Evolutionary conservation across 1,140 invertebrate genomes (phyloP).

Genomic region (Diuraphis noxia): DNA sequence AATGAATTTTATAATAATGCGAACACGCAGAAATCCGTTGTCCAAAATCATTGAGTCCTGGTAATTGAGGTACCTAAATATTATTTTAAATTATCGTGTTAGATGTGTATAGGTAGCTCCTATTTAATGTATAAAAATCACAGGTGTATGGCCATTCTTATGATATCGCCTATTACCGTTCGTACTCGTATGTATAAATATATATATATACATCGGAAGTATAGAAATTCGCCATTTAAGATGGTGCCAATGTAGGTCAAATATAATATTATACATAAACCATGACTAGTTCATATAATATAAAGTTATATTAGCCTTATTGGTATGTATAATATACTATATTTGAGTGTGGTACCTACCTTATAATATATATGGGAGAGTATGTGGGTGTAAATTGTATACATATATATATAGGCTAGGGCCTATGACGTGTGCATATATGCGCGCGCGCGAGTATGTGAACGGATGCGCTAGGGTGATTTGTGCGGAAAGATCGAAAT

Average conservation of each 20-base stretch:
- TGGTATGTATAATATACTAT: no score
- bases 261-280: neutral
- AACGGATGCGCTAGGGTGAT: slow-evolving; percentile 47
- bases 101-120: no score
- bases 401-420: neutral
- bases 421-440: neutral
- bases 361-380: neutral
- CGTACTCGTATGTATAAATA: neutral
- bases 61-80: neutral
- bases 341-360: no score
- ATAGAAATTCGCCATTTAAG: neutral
- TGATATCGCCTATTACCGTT: neutral
- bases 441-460: slow-evolving; percentile 36
- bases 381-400: neutral
- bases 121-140: neutral
- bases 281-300: no score
- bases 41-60: neutral
- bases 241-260: neutral
- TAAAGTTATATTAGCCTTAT: no score
- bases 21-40: neutral
- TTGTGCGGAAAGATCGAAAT: slow-evolving; percentile 54
- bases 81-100: neutral
- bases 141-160: neutral
- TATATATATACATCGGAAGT: neutral
- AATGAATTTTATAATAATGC: neutral